Evolutionary conservation across 2,113 vertebrate genomes (phyloP).

Genomic region (Austrofundulus limnaeus): DNA sequence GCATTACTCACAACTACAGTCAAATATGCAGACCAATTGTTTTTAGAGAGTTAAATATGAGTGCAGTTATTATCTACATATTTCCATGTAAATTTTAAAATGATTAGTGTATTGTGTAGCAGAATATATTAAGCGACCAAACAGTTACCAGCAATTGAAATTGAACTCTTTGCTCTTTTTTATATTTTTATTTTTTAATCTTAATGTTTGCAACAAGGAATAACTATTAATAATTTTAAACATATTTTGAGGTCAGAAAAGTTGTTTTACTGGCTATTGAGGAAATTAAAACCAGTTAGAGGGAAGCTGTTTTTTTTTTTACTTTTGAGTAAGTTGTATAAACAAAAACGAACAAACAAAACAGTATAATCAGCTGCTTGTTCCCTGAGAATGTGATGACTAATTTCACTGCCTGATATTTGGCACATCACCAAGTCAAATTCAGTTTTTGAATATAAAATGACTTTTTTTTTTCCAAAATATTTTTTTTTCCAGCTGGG

Average conservation of each 20-base stretch:
- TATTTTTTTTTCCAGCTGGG: constrained; percentile 49
- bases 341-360: constrained; percentile 31
- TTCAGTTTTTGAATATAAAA: constrained; percentile 53
- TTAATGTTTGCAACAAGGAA: not conserved
- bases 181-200: not conserved
- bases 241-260: constrained; percentile 12
- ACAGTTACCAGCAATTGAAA: not conserved
- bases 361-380: constrained; percentile 44
- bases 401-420: constrained; percentile 22
- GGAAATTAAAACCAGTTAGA: not conserved
- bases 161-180: not conserved
- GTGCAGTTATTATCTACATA: too few species aligned
- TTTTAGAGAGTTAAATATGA: not conserved
- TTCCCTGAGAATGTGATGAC: constrained; percentile 26
- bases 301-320: not conserved
- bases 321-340: constrained; percentile 22
- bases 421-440: constrained; percentile 37
- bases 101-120: not conserved
- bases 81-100: not conserved
- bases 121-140: not conserved
- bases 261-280: not conserved
- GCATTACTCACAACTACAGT: not conserved
- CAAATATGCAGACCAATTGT: constrained; percentile 12
- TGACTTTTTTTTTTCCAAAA: constrained; percentile 49
- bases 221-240: constrained; percentile 2